These are phyloP conservation scores for Halyomorpha halys DNA, from an alignment of 1,140 invertebrate species.

Conservation along the genomic window DNA sequence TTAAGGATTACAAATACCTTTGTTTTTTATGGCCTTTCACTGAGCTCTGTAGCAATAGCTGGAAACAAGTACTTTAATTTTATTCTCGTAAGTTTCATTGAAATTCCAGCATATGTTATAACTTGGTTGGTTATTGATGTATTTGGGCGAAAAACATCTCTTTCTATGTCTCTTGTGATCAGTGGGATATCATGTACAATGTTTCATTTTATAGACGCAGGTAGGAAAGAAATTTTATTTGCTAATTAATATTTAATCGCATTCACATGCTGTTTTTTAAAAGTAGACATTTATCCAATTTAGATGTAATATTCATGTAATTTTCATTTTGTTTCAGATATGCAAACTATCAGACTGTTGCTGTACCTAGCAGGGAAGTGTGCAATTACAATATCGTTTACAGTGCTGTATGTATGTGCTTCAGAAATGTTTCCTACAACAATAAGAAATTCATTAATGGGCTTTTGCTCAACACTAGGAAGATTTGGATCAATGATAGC, in stretches of 20 bases:
- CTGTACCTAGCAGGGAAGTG: constrained; percentile 64
- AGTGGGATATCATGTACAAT: constrained; percentile 29
- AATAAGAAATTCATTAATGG: constrained; percentile 51
- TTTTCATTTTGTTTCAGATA: neutral
- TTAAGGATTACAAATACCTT: constrained; percentile 56
- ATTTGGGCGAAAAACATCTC: constrained; percentile 25
- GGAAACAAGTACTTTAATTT: constrained; percentile 41
- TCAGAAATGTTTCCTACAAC: constrained; percentile 63
- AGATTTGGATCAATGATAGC: constrained; percentile 54
- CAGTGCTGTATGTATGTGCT: constrained; percentile 57
- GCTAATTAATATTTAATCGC: neutral
- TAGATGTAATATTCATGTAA: neutral
- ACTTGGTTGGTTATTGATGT: constrained; percentile 27
- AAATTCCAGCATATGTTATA: constrained; percentile 37
- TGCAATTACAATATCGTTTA: constrained; percentile 56
- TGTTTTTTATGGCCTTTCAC: constrained; percentile 59
- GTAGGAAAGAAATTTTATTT: constrained; percentile 23
- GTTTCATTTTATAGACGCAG: constrained; percentile 27
- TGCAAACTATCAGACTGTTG: constrained; percentile 13
- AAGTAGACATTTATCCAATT: neutral
- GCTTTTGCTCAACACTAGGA: constrained; percentile 57
- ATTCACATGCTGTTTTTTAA: no score
- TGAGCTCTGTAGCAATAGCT: constrained; percentile 40
- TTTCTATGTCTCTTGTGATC: constrained; percentile 25
- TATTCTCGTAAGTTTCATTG: constrained; percentile 39